Percentiles rank a stretch among this genome's conserved stretches.
Evolutionary conservation across 2,888 invertebrate genomes (phyloP).

Genomic region (Drosophila atripex): DNA sequence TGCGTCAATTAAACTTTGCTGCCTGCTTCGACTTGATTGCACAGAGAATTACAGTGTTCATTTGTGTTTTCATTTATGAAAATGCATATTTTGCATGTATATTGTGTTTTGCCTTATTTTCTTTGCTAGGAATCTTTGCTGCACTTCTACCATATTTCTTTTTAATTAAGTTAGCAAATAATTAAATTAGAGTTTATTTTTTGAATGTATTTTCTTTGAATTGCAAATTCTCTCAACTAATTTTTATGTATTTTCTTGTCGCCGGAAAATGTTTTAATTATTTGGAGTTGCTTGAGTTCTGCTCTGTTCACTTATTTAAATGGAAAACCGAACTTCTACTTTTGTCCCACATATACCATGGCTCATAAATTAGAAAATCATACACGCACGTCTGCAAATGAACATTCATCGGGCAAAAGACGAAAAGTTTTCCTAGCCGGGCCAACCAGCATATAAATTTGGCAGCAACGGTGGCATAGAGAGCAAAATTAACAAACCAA

Average conservation of each 20-base stretch:
- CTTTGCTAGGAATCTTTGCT: not conserved
- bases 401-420: conserved; percentile 42
- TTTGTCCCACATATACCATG: conserved; percentile 54
- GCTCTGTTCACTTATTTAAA: not conserved
- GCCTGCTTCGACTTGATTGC: conserved; percentile 4
- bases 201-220: not conserved
- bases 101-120: not conserved
- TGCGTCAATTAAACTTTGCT: conserved; percentile 16
- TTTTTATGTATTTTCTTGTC: not conserved
- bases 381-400: conserved; percentile 46
- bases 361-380: conserved; percentile 67
- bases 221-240: no score
- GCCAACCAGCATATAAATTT: conserved; percentile 75
- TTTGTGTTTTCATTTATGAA: not conserved
- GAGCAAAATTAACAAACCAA: conserved; percentile 72
- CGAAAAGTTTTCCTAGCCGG: conserved; percentile 37
- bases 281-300: not conserved
- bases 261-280: not conserved
- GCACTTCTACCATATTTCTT: not conserved
- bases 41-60: conserved; percentile 1
- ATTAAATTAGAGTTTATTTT: not conserved
- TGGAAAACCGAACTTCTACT: conserved; percentile 6
- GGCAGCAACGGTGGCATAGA: conserved; percentile 48
- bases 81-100: not conserved
- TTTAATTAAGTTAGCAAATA: not conserved